Evolutionary conservation across 2,113 vertebrate species (phyloP).

Genomic region (Sinocyclocheilus maitianheensis): DNA sequence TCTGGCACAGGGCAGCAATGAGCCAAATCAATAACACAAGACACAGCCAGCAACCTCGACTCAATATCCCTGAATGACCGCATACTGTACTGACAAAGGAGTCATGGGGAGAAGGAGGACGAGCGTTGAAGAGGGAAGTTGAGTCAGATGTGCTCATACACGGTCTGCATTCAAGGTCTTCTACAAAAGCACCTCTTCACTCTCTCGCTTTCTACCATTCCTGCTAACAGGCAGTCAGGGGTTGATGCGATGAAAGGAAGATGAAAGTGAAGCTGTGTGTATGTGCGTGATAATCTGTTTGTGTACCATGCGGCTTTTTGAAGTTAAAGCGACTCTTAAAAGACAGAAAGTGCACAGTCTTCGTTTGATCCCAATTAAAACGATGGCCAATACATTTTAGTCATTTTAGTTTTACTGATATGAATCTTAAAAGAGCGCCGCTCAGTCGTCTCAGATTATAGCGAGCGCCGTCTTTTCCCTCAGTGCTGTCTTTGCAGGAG

Average conservation of each 20-base stretch:
- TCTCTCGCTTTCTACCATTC: not conserved
- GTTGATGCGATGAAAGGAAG: slow-evolving; percentile 27
- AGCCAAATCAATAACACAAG: slow-evolving; percentile 30
- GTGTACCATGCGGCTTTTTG: not conserved
- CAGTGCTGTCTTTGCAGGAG: slow-evolving; percentile 25
- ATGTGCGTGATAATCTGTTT: slow-evolving; percentile 15
- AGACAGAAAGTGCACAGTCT: slow-evolving; percentile 16
- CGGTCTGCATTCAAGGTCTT: slow-evolving; percentile 46
- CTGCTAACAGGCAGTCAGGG: not conserved
- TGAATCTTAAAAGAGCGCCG: slow-evolving; percentile 19
- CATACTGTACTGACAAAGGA: slow-evolving; percentile 24
- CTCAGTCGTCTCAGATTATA: not conserved
- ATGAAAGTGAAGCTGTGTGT: slow-evolving; percentile 42
- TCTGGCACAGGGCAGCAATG: not conserved
- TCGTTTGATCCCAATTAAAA: slow-evolving; percentile 47
- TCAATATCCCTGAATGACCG: slow-evolving; percentile 29
- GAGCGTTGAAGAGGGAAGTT: slow-evolving; percentile 8
- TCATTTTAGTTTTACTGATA: slow-evolving; percentile 21
- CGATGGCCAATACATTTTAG: slow-evolving; percentile 18
- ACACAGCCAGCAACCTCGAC: slow-evolving; percentile 22
- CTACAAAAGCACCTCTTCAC: slow-evolving; percentile 35
- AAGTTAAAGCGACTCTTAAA: not conserved
- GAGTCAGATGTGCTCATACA: slow-evolving; percentile 31
- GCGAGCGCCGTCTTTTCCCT: not conserved
- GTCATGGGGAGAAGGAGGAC: not conserved